Evolutionary conservation across 1,140 invertebrate genomes (phyloP).

Genomic region (Pissodes strobi): DNA sequence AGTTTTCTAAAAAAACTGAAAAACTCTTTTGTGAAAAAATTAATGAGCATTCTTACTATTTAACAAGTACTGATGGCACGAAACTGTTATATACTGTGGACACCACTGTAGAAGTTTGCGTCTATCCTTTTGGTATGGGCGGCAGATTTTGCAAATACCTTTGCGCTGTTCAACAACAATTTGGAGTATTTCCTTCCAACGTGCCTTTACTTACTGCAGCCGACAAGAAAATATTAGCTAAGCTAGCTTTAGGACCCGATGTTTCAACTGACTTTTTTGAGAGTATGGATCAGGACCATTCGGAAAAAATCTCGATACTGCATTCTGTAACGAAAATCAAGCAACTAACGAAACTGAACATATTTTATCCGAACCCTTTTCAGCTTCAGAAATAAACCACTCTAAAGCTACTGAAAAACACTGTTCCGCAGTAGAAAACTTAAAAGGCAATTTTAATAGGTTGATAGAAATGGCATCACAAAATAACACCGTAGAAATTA

Average conservation of each 20-base stretch:
- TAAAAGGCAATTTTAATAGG: background rate
- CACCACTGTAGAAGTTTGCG: background rate
- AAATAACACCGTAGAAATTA: background rate
- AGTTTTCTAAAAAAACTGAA: background rate
- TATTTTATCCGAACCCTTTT: conserved; percentile 2
- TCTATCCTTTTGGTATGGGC: background rate
- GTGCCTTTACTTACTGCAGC: conserved; percentile 1
- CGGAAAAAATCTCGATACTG: background rate
- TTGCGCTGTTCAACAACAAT: too few species aligned
- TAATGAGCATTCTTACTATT: background rate
- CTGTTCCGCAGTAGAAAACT: background rate
- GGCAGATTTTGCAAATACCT: too few species aligned
- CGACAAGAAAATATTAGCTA: conserved; percentile 8
- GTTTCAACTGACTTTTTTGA: conserved; percentile 1
- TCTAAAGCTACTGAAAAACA: background rate
- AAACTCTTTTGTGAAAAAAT: background rate
- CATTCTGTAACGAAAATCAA: background rate
- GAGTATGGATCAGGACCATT: background rate
- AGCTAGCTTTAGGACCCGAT: conserved; percentile 2
- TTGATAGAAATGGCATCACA: background rate
- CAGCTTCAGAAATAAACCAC: conserved; percentile 3
- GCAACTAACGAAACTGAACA: conserved; percentile 5
- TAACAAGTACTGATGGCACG: background rate
- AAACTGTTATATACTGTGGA: background rate
- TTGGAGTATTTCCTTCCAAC: background rate